Evolutionary conservation across 2,888 invertebrate species (phyloP).

Genomic region (Lysandra coridon): DNA sequence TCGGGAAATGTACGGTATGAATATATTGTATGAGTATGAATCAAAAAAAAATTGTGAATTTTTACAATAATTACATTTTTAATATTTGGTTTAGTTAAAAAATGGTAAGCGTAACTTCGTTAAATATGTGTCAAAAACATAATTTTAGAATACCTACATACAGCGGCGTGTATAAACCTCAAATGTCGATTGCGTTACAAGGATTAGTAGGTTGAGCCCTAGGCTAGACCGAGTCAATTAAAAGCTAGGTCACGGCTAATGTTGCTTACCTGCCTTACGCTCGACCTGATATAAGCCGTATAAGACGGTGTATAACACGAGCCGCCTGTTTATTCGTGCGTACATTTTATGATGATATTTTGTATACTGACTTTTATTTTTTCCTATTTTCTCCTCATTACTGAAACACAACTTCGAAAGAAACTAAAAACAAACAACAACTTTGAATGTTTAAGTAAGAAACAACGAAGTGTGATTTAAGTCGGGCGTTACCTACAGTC

Average conservation of each 20-base stretch:
- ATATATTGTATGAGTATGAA: too few relatives aligned
- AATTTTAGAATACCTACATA: neutral
- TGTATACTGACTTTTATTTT: neutral
- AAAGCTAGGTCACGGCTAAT: slow-evolving; percentile 16
- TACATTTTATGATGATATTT: neutral
- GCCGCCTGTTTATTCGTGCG: neutral
- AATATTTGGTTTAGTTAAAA: too few relatives aligned
- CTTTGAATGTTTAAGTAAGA: neutral
- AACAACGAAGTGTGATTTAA: neutral
- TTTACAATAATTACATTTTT: too few relatives aligned
- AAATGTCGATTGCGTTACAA: slow-evolving; percentile 7
- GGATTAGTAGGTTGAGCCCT: slow-evolving; percentile 10
- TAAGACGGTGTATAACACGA: neutral
- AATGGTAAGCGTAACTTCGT: too few relatives aligned
- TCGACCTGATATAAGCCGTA: neutral
- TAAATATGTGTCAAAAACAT: neutral
- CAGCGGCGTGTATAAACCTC: neutral
- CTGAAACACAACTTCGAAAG: neutral
- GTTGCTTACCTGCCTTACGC: neutral
- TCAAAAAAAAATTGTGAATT: too few relatives aligned
- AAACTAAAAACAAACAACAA: neutral
- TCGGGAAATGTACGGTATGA: too few relatives aligned
- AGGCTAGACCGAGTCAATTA: slow-evolving; percentile 17
- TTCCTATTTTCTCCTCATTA: neutral
- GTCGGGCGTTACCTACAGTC: neutral